Evolutionary conservation across 2,888 invertebrate species (phyloP), one percentile per base, ranked within the genome.

Genomic region (Cantharis lateralis): DNA sequence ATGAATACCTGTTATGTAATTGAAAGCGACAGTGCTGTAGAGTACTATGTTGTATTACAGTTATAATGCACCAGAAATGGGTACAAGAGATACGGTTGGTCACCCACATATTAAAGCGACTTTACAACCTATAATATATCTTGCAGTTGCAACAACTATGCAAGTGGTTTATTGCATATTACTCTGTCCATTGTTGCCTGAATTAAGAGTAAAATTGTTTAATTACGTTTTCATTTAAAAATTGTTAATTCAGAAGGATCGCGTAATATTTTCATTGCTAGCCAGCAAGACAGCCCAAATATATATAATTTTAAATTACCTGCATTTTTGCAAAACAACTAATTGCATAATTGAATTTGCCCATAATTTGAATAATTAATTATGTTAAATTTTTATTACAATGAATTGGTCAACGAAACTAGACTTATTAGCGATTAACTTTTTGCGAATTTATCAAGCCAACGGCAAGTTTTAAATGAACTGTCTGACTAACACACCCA

Each of bases 51-150:
- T 66, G 7, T 66, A 66, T 20, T 24, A 62, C 69, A 62, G 61
- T 73, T 18, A 73, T 48, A 73, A 69, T 73, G 73, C 69, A 69
- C 62, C 62, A 11, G 73, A 62, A 73, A 73, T 16, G 62, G 28
- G 69, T 69, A 73, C 73, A 69, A 73, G 26, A 73, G 73, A 73
- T 24, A 69, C 62, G 73, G 62, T 73, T 62, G 68, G 73, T 73
- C 69, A 69, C 73, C 73, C 73, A 73, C 73, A 73, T 73, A 28
- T 24, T 66, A 24, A 32, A 24, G 62, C 72, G 68, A 48, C 61
- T 72, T 72, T 15, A 72, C 18, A 72, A 72, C 20, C 72, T 20
- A 66, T 24, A 66, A 20, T 66, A 66, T 66, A 66, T 20, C 20
- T 66, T 66, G 64, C 48, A 48, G 48, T 48, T 48, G 48, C 48